Evolutionary conservation across 2,797 vertebrate genomes (phyloP).

Genomic region (Chromobotia macracanthus): DNA sequence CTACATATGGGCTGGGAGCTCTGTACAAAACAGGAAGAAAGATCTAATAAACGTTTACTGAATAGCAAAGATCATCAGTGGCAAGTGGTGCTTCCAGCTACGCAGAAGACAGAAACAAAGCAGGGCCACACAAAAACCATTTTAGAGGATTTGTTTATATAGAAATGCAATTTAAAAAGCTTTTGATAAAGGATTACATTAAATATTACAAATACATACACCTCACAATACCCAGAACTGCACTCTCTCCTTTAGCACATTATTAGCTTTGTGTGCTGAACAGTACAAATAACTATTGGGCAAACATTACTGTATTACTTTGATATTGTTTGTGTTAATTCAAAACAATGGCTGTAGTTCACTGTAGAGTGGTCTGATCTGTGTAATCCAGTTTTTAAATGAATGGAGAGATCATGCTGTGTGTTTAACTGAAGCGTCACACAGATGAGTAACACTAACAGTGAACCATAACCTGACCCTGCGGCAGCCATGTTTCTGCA

Average conservation of each 20-base stretch:
- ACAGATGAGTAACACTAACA: constrained; percentile 35
- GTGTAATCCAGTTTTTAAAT: constrained; percentile 47
- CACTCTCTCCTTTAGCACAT: constrained; percentile 10
- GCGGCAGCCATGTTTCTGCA: neutral
- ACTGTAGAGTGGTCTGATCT: constrained; percentile 2
- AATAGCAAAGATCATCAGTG: neutral
- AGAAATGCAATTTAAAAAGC: neutral
- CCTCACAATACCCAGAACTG: neutral
- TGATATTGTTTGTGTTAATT: neutral
- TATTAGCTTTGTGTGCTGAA: constrained; percentile 1
- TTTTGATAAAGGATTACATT: neutral
- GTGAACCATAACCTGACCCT: constrained; percentile 28
- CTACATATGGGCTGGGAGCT: constrained; percentile 20
- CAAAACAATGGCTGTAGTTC: constrained; percentile 1
- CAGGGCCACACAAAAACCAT: neutral
- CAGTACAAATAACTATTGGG: constrained; percentile 1
- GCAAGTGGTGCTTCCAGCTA: neutral
- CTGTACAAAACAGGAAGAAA: constrained; percentile 36
- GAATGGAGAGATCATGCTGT: constrained; percentile 4
- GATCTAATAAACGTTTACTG: constrained; percentile 43
- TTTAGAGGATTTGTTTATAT: neutral
- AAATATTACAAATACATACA: neutral
- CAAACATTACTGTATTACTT: constrained; percentile 7
- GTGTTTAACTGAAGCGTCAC: constrained; percentile 50
- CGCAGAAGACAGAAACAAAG: neutral